Percentiles rank a stretch among this genome's conserved stretches.
Conservation (phyloP, 2,888 invertebrate species). For the Caenorhabditis japonica region DNA sequence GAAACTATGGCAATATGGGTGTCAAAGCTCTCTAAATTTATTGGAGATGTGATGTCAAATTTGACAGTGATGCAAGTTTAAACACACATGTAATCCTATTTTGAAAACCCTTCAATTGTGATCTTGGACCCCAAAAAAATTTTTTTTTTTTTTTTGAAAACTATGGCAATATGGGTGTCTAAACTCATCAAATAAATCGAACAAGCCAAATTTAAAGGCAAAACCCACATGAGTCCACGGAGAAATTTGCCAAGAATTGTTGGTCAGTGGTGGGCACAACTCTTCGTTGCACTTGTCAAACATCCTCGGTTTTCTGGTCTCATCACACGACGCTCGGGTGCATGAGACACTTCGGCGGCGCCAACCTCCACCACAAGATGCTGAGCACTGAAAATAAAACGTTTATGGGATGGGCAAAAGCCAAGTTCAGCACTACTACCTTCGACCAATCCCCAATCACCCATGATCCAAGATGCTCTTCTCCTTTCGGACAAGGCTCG, state of each 20-base stretch:
- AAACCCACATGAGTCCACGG: slow-evolving; percentile 74
- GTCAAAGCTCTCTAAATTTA: too few relatives aligned
- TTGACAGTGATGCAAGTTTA: too few relatives aligned
- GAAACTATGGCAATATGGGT: too few relatives aligned
- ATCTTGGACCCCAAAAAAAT: too few relatives aligned
- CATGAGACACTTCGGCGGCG: slow-evolving; percentile 78
- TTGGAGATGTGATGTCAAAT: too few relatives aligned
- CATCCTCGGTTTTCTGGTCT: slow-evolving; percentile 64
- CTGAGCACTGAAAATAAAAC: slow-evolving; percentile 78
- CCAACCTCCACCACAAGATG: slow-evolving; percentile 78
- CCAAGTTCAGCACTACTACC: slow-evolving; percentile 52
- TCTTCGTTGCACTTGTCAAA: slow-evolving; percentile 73
- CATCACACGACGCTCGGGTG: slow-evolving; percentile 62
- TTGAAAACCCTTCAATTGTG: too few relatives aligned
- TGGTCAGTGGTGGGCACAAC: slow-evolving; percentile 60
- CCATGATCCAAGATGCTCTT: slow-evolving; percentile 74
- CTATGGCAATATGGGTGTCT: too few relatives aligned
- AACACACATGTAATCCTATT: too few relatives aligned
- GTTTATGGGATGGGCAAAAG: neutral
- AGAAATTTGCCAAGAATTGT: slow-evolving; percentile 73
- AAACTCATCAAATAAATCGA: too few relatives aligned
- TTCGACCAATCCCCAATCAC: slow-evolving; percentile 78
- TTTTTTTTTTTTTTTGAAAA: too few relatives aligned
- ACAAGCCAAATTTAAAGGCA: too few relatives aligned
- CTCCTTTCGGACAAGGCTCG: slow-evolving; percentile 65